Evolutionary conservation across 2,888 invertebrate species (phyloP), one percentile per base, ranked within the genome.

Genomic region (Scaeva pyrastri): DNA sequence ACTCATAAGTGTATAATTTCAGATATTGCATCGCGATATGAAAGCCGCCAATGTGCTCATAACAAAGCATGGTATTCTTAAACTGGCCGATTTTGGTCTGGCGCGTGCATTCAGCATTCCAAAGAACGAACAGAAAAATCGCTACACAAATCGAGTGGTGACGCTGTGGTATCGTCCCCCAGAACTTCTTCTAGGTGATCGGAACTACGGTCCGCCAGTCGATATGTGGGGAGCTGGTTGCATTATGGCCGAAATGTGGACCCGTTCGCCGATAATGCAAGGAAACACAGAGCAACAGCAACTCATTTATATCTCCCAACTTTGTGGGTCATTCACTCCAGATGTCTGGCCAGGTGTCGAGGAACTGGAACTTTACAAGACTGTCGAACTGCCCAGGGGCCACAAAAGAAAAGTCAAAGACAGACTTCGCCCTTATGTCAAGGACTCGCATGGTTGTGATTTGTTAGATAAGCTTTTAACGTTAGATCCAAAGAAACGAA

Each of bases 161-260:
- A 99, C 99, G 0, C 92, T 99, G 76, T 98, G 99, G 99, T 99
- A 99, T 91, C 92, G 95, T 23, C 95, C 95, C 19, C 95, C 95
- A 0, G 95, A 95, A 88, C 89, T 95, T 2, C 76, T 92, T 64
- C 89, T 92, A 6, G 96, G 98, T 43, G 97, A 98, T 90, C 94
- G 99, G 14, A 98, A 98, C 93, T 99, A 99, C 90, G 98, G 98
- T 0, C 98, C 99, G 0, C 97, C 98, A 0, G 98, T 99, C 14
- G 99, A 99, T 93, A 95, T 99, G 93, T 97, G 97, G 97, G 97
- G 97, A 0, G 99, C 98, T 0, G 99, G 99, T 0, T 99, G 99
- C 91, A 99, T 99, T 87, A 99, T 99, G 99, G 99, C 99, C 0
- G 99, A 99, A 93, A 98, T 99, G 98, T 99, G 99, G 99, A 99